Conservation (phyloP, 2,113 vertebrate genomes). For the Ondatra zibethicus region DNA sequence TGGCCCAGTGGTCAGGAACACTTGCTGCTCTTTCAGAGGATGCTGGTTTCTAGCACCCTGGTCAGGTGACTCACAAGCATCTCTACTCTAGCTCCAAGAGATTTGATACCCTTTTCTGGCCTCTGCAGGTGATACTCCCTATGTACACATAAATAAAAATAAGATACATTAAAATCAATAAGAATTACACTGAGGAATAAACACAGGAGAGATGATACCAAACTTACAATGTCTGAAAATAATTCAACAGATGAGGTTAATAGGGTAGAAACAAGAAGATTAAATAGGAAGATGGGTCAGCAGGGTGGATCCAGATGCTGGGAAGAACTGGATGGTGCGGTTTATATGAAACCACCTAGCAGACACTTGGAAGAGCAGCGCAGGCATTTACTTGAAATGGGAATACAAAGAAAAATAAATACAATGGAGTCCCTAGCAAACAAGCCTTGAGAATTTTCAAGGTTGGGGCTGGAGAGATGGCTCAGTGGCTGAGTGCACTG, state of each 20-base stretch:
- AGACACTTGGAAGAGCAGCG: not conserved
- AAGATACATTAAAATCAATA: not conserved
- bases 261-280: not conserved
- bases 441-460: not conserved
- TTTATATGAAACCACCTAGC: not conserved
- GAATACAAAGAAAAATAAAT: not conserved
- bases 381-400: not conserved
- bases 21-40: not conserved
- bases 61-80: not conserved
- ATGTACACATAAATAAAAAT: not conserved
- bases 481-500: not conserved
- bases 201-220: not conserved
- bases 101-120: not conserved
- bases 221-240: not conserved
- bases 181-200: not conserved
- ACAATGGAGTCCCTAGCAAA: not conserved
- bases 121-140: not conserved
- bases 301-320: not conserved
- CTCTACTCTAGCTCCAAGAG: not conserved
- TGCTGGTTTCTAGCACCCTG: not conserved
- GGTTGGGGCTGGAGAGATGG: not conserved
- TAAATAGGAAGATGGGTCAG: not conserved
- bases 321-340: not conserved
- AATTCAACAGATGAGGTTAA: not conserved
- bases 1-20: not conserved